These are phyloP conservation scores for Eolophus roseicapilla DNA, from an alignment of 2,113 vertebrate genomes.

Conservation along the genomic window DNA sequence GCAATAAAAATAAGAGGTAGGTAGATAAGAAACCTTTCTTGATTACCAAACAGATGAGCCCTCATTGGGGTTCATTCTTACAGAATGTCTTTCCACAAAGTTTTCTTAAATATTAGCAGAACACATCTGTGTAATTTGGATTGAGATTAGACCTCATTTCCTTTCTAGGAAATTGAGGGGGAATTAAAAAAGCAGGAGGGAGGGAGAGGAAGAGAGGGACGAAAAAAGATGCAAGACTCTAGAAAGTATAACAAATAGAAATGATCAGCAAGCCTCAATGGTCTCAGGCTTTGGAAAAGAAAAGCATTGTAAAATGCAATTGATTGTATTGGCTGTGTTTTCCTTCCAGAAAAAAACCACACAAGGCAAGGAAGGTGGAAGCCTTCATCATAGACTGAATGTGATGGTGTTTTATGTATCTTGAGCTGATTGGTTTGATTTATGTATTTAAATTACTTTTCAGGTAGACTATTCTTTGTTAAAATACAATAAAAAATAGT, in stretches of 20 bases:
- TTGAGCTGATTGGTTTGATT: not conserved
- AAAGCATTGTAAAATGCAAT: not conserved
- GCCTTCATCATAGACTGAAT: not conserved
- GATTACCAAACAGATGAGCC: not conserved
- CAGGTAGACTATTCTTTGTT: not conserved
- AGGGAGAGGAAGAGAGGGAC: fast-evolving
- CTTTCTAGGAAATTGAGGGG: not conserved
- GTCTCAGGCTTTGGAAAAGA: not conserved
- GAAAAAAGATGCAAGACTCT: not conserved
- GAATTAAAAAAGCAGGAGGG: not conserved
- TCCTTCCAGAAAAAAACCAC: not conserved
- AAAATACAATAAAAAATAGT: not conserved
- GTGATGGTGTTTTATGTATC: not conserved
- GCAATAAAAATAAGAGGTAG: not conserved
- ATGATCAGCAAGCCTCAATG: not conserved
- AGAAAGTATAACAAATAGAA: not conserved
- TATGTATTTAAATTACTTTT: not conserved
- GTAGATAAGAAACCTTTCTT: not conserved
- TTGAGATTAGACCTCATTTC: not conserved
- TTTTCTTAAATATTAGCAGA: not conserved
- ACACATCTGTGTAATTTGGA: not conserved
- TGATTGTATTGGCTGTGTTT: not conserved
- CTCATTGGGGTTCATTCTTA: not conserved
- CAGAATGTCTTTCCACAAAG: fast-evolving
- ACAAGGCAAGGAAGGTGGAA: not conserved